Conservation (phyloP, 2,888 invertebrate species). For the Baccha elongata region DNA sequence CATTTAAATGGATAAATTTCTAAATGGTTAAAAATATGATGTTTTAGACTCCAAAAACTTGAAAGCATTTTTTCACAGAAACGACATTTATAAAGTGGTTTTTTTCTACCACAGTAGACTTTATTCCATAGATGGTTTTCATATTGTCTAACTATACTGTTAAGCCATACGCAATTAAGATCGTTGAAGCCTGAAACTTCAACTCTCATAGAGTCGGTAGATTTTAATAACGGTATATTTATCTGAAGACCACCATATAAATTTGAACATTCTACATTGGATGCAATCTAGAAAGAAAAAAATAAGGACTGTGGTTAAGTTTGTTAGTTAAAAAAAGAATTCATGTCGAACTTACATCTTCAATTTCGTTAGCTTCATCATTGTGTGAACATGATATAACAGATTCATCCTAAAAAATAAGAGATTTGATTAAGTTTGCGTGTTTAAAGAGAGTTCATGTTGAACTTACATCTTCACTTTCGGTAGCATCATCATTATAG, state of each 20-base stretch:
- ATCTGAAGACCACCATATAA: conserved; percentile 48
- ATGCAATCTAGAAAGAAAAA: conserved; percentile 16
- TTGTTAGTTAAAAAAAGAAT: not conserved
- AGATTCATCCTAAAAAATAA: too few species aligned
- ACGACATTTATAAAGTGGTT: conserved; percentile 34
- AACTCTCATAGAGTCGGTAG: conserved; percentile 13
- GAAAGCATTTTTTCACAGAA: conserved; percentile 43
- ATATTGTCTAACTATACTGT: conserved; percentile 38
- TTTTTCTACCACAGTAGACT: not conserved
- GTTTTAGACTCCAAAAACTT: conserved; percentile 12
- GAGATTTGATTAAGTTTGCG: not conserved
- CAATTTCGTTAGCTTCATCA: not conserved
- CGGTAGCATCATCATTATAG: not conserved
- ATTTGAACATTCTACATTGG: conserved; percentile 10
- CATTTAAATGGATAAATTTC: conserved; percentile 58
- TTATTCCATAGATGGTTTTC: conserved; percentile 52
- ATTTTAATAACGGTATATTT: conserved; percentile 28
- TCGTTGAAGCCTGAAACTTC: conserved; percentile 48
- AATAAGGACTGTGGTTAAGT: not conserved
- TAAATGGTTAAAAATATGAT: conserved; percentile 52
- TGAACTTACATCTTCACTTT: not conserved
- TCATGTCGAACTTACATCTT: not conserved
- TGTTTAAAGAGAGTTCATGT: not conserved
- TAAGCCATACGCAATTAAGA: conserved; percentile 40
- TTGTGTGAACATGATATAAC: not conserved